Conservation (phyloP, 2,888 invertebrate genomes). For the Rhagophthalmus giganteus region DNA sequence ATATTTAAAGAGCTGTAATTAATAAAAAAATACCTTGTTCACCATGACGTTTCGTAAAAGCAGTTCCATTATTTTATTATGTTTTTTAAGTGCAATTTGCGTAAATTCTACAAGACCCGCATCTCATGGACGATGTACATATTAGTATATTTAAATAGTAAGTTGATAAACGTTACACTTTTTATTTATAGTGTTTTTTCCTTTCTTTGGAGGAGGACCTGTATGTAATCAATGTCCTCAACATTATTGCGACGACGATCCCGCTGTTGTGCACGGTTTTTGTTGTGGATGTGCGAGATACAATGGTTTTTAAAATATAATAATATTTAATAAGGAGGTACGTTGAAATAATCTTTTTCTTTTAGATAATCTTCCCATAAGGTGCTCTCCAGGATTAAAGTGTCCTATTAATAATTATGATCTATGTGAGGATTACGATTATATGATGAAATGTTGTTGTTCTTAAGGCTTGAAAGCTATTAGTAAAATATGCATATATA, state of each 20-base stretch:
- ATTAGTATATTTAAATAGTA: background rate
- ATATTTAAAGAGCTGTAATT: conserved; percentile 2
- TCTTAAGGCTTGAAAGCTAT: no score
- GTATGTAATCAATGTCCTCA: conserved; percentile 63
- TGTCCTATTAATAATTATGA: conserved; percentile 63
- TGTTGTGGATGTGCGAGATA: conserved; percentile 66
- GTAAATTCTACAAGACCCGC: background rate
- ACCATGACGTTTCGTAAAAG: background rate
- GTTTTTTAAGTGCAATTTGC: background rate
- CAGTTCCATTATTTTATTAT: background rate
- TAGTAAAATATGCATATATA: no score
- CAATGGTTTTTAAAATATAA: conserved; percentile 54
- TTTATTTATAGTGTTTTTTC: conserved; percentile 40
- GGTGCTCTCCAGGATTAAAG: conserved; percentile 59
- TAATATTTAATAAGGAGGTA: no score
- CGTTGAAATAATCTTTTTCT: no score
- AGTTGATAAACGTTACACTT: background rate
- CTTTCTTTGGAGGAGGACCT: conserved; percentile 59
- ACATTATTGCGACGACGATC: conserved; percentile 63
- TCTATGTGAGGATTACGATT: conserved; percentile 65
- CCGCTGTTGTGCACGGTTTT: conserved; percentile 64
- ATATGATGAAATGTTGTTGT: conserved; percentile 69
- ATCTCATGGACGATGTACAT: background rate
- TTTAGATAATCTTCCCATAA: conserved; percentile 62
- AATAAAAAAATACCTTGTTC: background rate